Base-by-base conservation (phyloP, 2,888 invertebrate species). In the Eremobia ochroleuca region DNA sequence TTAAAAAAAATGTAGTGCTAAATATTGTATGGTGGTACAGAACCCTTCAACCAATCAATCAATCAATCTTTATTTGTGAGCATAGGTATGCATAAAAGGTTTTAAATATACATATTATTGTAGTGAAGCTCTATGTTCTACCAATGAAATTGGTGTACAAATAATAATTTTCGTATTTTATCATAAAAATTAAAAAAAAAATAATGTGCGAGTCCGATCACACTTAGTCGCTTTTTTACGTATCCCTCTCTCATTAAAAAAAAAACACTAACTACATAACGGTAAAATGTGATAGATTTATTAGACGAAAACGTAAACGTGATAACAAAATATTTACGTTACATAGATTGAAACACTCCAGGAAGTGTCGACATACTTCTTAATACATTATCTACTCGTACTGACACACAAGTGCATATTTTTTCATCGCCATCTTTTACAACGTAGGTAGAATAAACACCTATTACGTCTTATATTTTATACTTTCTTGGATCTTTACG, bases 401-500 rank as follows among this genome's bases (percentile, higher is more conserved):
- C 74, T 70, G 64, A 43, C n/a, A 72, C 55, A 85, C 66, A 61
- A 68, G 68, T 81, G 65, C 78, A 76, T 65, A 76, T 83, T 70
- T 75, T 80, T 59, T 67, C 81, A 76, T 72, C 72, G 59, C 73
- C 55, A 34, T 49, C 59, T 75, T 71, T 68, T 69, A 74, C 49
- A 64, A 69, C 72, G 73, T 86, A 61, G 40, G 58, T 67, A 46
- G 73, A 61, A 75, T 85, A 82, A 79, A 82, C 75, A 82, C 70
- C 82, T 85, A 76, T 85, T 77, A 82, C 74, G 61, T 86, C 77
- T 82, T 77, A 85, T 68, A 68, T 77, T 34, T 59, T 68, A 64
- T 79, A 71, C 65, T 79, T 75, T 59, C 68, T 65, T 61, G 73
- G 43, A 64, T 73, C 66, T 82, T 74, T 77, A 68, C 55, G 76